These are phyloP conservation scores for Xiphophorus couchianus DNA, from an alignment of 2,113 vertebrate genomes.

Conservation along the genomic window DNA sequence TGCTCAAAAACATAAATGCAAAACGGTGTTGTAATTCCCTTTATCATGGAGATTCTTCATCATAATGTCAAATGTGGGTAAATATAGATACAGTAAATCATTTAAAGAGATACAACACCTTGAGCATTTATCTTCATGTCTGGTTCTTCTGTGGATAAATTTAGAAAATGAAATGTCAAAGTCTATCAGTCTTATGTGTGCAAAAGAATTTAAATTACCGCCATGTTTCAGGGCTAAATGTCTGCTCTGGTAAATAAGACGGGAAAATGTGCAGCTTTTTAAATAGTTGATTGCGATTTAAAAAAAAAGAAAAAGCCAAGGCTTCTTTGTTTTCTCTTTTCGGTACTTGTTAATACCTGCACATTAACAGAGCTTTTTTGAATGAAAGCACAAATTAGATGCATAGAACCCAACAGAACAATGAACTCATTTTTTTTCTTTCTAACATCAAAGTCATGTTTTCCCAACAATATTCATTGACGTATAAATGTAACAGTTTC, in stretches of 20 bases:
- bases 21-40: not conserved
- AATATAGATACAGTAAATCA: slow-evolving; percentile 38
- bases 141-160: slow-evolving; percentile 17
- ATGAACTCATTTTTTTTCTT: too few species aligned
- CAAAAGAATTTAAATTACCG: slow-evolving; percentile 27
- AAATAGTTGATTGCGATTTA: not conserved
- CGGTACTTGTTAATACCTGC: not conserved
- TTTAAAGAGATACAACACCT: slow-evolving; percentile 15
- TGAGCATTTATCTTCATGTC: slow-evolving; percentile 3
- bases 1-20: not conserved
- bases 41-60: not conserved
- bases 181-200: slow-evolving; percentile 6
- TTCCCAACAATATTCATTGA: too few species aligned
- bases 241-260: slow-evolving; percentile 12
- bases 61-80: not conserved
- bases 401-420: not conserved
- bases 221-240: slow-evolving; percentile 46
- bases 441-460: too few species aligned
- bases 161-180: slow-evolving; percentile 50
- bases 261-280: slow-evolving; percentile 22
- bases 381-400: slow-evolving; percentile 13
- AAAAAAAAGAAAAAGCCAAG: not conserved
- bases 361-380: not conserved
- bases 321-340: not conserved
- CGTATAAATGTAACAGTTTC: too few species aligned